Evolutionary conservation across 2,113 vertebrate genomes (phyloP).

Genomic region (Lophochroa leadbeateri): DNA sequence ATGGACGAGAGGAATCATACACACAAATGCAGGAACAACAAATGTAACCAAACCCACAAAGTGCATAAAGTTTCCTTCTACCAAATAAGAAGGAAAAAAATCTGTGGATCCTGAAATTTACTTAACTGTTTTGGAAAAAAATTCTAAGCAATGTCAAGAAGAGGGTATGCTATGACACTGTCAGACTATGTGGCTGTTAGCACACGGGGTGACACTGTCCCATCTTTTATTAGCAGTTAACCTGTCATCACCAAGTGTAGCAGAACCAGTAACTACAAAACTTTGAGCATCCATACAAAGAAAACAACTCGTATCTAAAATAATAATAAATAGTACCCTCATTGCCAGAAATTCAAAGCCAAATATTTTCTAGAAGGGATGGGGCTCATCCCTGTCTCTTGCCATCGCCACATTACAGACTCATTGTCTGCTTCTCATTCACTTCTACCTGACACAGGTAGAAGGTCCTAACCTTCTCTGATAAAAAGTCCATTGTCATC

Average conservation of each 20-base stretch:
- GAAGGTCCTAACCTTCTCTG: not conserved
- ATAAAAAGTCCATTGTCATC: not conserved
- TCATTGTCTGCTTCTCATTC: not conserved
- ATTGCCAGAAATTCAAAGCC: not conserved
- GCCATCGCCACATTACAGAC: not conserved
- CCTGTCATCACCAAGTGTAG: not conserved
- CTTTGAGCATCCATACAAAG: not conserved
- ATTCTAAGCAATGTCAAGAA: not conserved
- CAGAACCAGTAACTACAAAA: not conserved
- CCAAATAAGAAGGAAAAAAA: not conserved
- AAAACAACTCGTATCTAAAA: not conserved
- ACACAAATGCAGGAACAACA: not conserved
- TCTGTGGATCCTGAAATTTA: not conserved
- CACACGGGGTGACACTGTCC: not conserved
- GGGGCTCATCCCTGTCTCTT: not conserved
- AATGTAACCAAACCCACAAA: not conserved
- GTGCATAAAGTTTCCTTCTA: not conserved
- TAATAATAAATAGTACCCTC: not conserved
- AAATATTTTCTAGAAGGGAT: not conserved
- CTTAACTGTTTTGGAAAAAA: not conserved
- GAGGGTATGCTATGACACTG: not conserved
- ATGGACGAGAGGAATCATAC: not conserved
- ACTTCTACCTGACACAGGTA: not conserved
- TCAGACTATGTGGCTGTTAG: not conserved
- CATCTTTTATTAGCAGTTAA: not conserved